Evolutionary conservation across 2,888 invertebrate species (phyloP), one percentile per base, ranked within the genome.

Genomic region (Carpatolechia fugitivella): DNA sequence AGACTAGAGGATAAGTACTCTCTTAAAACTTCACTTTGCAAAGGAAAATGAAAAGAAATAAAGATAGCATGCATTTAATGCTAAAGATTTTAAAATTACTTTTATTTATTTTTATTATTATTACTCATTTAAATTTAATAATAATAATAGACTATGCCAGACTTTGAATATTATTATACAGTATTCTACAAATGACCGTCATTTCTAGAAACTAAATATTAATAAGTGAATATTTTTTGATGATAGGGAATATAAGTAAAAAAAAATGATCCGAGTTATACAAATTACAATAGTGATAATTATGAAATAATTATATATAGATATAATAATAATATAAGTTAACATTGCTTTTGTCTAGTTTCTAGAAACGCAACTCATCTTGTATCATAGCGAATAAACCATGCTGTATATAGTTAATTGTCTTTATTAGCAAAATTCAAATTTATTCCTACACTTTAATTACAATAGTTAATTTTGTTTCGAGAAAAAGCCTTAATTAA

Each of bases 101-200:
- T 38, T 53, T 52, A 47, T 4, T 49, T 46, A 36, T 30, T 68
- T 69, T 57, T 46, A 60, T 67, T 63, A 63, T 63, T 65, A 62
- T 10, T 31, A 31, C n/a, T 35, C n/a, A 3, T 35, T 35, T 35
- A n/a, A 35, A 64, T 54, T 68, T 62, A 64, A 24, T 24, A 24
- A 24, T 24, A 64, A 46, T 66, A 69, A 72, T 73, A 70, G 68
- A 74, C 68, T 66, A 73, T 66, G 64, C 75, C 76, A 78, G 76
- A 78, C 78, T 76, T 76, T 69, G 59, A 60, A 50, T 48, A 33
- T 33, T 35, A 35, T 59, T 62, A n/a, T 35, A 16, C 16, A 7
- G 8, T 8, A n/a, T 33, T 3, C 8, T 11, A 33, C 33, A 33
- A n/a, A 10, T 33, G 10, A 3, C 11, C 2, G 3, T 33, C 33